These are phyloP conservation scores for Sardinella longiceps DNA, from an alignment of 2,797 vertebrate genomes.

Conservation along the genomic window DNA sequence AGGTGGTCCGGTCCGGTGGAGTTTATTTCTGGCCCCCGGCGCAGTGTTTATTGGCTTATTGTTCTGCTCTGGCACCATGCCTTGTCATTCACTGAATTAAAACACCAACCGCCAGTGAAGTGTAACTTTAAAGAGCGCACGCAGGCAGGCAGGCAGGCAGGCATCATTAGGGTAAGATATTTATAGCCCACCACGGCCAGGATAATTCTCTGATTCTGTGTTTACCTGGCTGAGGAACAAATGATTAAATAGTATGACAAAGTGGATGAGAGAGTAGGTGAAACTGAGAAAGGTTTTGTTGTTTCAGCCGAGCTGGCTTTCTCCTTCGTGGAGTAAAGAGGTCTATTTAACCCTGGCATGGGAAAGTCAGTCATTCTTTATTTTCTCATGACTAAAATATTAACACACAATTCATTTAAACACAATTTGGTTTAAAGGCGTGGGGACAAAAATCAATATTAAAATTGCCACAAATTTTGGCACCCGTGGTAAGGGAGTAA, in stretches of 20 bases:
- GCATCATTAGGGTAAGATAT: conserved; percentile 15
- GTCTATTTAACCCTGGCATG: neutral
- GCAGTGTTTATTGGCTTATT: conserved; percentile 18
- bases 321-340: neutral
- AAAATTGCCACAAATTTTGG: conserved; percentile 52
- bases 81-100: conserved; percentile 7
- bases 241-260: conserved; percentile 2
- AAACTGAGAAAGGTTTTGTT: neutral
- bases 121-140: neutral
- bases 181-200: neutral
- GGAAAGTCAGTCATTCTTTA: neutral
- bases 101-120: neutral
- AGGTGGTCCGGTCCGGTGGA: conserved; percentile 20
- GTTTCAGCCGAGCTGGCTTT: neutral
- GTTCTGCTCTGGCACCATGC: neutral
- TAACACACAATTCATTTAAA: conserved; percentile 41
- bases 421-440: conserved; percentile 33
- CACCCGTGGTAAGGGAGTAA: conserved; percentile 45
- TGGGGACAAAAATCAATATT: conserved; percentile 40
- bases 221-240: neutral
- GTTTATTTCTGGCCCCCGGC: conserved; percentile 4
- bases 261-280: neutral
- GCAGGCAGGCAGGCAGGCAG: too few relatives aligned
- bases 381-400: neutral
- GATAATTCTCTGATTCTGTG: conserved; percentile 8